Conservation (phyloP, 2,113 vertebrate genomes). For the Anolis carolinensis region DNA sequence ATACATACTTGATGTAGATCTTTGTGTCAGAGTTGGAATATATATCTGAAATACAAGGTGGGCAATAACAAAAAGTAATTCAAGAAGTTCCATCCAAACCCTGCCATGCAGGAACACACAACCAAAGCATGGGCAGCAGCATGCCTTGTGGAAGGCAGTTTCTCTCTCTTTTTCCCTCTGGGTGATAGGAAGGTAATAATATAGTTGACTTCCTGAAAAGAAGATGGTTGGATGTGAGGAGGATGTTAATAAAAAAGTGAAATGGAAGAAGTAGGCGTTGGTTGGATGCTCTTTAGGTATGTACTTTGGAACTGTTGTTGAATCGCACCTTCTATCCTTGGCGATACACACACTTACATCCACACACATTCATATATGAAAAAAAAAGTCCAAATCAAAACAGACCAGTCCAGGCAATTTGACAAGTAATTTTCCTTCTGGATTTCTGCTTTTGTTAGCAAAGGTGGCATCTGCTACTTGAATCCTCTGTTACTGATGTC, state of each 20-base stretch:
- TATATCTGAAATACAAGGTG: not conserved
- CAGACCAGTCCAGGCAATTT: conserved; percentile 21
- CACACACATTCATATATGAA: not conserved
- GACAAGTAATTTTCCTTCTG: conserved; percentile 43
- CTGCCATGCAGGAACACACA: no score
- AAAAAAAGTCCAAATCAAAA: not conserved
- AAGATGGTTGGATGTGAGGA: no score
- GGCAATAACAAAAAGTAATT: not conserved
- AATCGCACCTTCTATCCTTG: conserved; percentile 27
- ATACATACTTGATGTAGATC: not conserved
- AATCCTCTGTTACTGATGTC: conserved; percentile 33
- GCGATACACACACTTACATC: not conserved
- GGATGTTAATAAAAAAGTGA: conserved; percentile 13
- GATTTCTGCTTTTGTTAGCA: conserved; percentile 41
- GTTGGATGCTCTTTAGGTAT: conserved; percentile 3
- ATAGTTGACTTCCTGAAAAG: not conserved
- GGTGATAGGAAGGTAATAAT: not conserved
- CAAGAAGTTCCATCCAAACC: not conserved
- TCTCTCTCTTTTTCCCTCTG: no score
- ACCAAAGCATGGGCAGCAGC: no score
- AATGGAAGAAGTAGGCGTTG: not conserved
- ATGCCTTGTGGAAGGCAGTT: not conserved
- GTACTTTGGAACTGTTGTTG: conserved; percentile 27
- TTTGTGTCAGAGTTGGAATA: not conserved
- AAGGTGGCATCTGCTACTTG: not conserved